Evolutionary conservation across 2,888 invertebrate species (phyloP), one percentile per base, ranked within the genome.

Genomic region (Macrophya alboannulata): DNA sequence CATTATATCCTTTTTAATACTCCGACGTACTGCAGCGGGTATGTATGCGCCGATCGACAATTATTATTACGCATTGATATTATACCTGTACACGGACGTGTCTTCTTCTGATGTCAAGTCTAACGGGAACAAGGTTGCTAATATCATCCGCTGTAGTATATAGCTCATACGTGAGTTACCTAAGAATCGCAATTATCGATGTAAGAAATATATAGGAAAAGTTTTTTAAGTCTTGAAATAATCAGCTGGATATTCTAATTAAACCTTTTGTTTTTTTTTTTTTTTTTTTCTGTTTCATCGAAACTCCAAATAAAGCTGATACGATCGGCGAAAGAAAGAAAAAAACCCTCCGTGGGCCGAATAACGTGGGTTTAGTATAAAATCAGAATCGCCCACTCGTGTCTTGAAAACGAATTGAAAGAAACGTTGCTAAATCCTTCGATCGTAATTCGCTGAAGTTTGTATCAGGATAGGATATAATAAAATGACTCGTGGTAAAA

Each of bases 51-150:
- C 40, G 43, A 72, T 40, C 40, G 40, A 21, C 37, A 72, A 72
- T 72, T 72, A 72, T 40, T 43, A 43, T 72, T 72, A 72, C 72
- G 43, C n/a, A 17, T n/a, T 55, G 72, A 72, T 72, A n/a, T 12
- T 31, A 62, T 25, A 31, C 62, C 25, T 62, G 62, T 62, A 31
- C 25, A 62, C 72, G 72, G 72, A 72, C 40, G 72, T 72, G 43
- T 72, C 72, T 55, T 72, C 43, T 10, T 71, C n/a, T 43, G 72
- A 43, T 72, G 72, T 40, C 40, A 62, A 62, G 21, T 72, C 17
- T 72, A 72, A 72, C 72, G 37, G 72, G 72, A 72, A 37, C 72
- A 40, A 72, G 72, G 72, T 17, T 72, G 72, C n/a, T 37, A 9
- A 72, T 8, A 21, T 21, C 9, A 25, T 62, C 21, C 62, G 62